Evolutionary conservation across 1,140 invertebrate genomes (phyloP).

Genomic region (Oryctes rhinoceros): DNA sequence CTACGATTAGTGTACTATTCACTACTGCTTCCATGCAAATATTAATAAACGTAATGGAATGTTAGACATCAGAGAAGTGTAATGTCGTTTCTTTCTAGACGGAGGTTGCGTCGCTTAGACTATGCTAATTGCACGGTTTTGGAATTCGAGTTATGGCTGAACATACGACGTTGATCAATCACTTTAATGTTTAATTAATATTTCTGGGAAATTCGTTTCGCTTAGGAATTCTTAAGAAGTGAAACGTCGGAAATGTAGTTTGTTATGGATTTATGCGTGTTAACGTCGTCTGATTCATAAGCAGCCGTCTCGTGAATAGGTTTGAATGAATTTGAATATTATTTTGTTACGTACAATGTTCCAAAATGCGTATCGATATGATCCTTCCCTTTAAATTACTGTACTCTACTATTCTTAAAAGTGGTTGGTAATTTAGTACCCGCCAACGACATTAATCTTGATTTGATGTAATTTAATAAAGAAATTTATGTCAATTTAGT

Average conservation of each 20-base stretch:
- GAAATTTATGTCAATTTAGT: no score
- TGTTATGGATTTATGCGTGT: not conserved
- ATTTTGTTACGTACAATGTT: no score
- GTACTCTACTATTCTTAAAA: no score
- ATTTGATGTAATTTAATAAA: no score
- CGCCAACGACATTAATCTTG: no score
- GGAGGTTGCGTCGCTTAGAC: not conserved
- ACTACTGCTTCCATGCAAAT: not conserved
- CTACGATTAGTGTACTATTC: not conserved
- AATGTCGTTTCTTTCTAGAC: not conserved
- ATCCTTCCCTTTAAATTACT: no score
- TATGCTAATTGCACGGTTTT: not conserved
- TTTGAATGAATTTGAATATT: no score
- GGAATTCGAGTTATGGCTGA: not conserved
- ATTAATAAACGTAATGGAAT: conserved; percentile 12
- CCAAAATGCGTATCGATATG: no score
- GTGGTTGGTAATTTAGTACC: no score
- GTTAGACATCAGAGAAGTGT: not conserved
- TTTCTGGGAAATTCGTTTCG: not conserved
- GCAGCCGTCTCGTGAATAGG: no score
- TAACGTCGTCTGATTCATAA: not conserved
- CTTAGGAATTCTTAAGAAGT: not conserved
- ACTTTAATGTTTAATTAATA: conserved; percentile 8
- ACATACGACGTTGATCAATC: not conserved
- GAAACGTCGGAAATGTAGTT: not conserved